These are phyloP conservation scores for Bombus breviceps DNA, from an alignment of 1,140 invertebrate genomes.

Conservation along the genomic window DNA sequence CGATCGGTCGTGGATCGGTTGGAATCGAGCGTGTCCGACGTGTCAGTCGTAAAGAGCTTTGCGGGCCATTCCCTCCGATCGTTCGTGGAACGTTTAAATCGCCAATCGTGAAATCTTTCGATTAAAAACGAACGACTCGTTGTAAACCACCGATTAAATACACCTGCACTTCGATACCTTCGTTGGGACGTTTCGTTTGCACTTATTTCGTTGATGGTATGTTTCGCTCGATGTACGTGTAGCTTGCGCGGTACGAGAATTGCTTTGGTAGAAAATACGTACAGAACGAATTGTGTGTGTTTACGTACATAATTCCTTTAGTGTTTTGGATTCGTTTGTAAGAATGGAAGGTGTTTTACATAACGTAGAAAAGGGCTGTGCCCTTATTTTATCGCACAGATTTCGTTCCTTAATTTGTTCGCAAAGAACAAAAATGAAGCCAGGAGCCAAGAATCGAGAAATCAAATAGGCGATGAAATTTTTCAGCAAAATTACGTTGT, in stretches of 20 bases:
- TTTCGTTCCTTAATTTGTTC: background rate
- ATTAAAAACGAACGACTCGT: constrained; percentile 42
- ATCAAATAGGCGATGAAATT: no score
- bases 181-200: background rate
- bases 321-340: background rate
- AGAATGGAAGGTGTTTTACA: background rate
- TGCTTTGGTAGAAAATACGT: no score
- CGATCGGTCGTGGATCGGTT: background rate
- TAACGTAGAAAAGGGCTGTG: background rate
- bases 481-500: no score
- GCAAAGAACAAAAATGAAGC: background rate
- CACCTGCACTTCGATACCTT: background rate
- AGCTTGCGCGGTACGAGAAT: no score
- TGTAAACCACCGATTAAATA: background rate
- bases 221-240: no score
- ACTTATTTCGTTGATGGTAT: background rate
- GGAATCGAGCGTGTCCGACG: background rate
- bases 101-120: constrained; percentile 47
- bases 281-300: no score
- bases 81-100: constrained; percentile 43
- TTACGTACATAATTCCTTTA: background rate
- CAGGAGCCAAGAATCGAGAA: background rate
- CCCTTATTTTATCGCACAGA: background rate
- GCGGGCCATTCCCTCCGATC: constrained; percentile 41
- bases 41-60: constrained; percentile 40